A percentile compares a stretch with the other conserved stretches of the same genome.
Conservation (phyloP, 92 coral and sea anemone genomes). For the Paramuricea clavata region DNA sequence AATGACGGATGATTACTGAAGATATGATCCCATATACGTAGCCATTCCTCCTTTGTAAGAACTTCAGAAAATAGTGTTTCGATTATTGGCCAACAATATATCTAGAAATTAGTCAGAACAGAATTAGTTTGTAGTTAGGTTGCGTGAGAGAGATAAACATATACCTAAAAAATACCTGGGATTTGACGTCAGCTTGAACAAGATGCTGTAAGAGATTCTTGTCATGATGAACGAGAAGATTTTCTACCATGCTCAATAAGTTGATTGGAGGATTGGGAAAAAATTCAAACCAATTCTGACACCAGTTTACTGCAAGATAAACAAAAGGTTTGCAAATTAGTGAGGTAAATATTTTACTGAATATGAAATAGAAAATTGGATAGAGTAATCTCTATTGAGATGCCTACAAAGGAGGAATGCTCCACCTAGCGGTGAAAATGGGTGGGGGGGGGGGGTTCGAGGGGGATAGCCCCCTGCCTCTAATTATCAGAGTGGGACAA, state of each 20-base stretch:
- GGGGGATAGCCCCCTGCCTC: no score
- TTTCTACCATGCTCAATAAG: constrained; percentile 91
- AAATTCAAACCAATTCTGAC: constrained; percentile 98
- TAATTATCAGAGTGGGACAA: no score
- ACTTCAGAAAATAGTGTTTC: constrained; percentile 95
- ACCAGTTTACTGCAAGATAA: constrained; percentile 81
- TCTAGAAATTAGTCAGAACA: no score
- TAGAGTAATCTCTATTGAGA: no score
- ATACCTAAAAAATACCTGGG: no score
- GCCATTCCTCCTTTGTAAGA: constrained; percentile 96
- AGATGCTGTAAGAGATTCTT: constrained; percentile 90
- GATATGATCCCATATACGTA: constrained; percentile 91
- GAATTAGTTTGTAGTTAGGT: no score
- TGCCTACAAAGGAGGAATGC: no score
- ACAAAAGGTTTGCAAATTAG: not conserved
- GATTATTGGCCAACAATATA: constrained; percentile 94
- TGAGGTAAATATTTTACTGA: no score
- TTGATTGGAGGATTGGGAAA: constrained; percentile 99
- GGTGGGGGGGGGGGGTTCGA: no score
- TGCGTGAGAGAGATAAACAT: no score
- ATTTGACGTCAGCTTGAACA: constrained; percentile 81
- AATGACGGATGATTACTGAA: constrained; percentile 96
- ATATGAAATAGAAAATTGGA: no score
- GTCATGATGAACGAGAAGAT: constrained; percentile 91
- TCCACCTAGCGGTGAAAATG: no score